These are phyloP conservation scores for Lamprotornis superbus DNA, from an alignment of 2,113 vertebrate genomes.

Conservation along the genomic window DNA sequence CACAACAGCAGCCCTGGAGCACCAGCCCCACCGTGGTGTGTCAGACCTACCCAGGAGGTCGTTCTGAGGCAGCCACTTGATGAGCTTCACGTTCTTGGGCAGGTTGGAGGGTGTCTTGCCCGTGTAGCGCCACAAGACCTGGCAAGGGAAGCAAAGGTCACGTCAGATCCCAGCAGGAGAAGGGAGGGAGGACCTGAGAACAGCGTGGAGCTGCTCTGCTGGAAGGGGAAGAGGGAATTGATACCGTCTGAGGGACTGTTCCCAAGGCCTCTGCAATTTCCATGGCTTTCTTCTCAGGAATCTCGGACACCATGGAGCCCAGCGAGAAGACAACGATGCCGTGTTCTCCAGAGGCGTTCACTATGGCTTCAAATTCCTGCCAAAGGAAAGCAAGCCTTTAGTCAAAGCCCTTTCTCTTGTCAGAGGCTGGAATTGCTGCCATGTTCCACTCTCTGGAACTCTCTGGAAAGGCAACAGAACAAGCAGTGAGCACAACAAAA, in stretches of 20 bases:
- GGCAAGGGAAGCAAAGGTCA: not conserved
- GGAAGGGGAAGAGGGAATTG: not conserved
- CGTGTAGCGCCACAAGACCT: conserved; percentile 92
- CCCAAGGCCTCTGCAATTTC: conserved; percentile 85
- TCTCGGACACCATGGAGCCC: conserved; percentile 84
- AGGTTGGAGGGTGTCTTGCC: conserved; percentile 76
- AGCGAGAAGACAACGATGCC: conserved; percentile 91
- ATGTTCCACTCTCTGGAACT: not conserved
- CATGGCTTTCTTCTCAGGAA: conserved; percentile 79
- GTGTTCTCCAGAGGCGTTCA: conserved; percentile 87
- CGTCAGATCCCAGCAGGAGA: not conserved
- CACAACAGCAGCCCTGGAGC: not conserved
- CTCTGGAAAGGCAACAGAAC: not conserved
- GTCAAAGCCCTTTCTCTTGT: not conserved
- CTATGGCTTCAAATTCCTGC: conserved; percentile 87
- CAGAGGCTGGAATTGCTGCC: not conserved
- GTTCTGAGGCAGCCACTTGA: conserved; percentile 95
- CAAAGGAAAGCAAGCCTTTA: not conserved
- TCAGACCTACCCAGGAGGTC: conserved; percentile 86
- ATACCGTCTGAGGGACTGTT: conserved; percentile 88
- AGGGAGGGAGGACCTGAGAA: not conserved
- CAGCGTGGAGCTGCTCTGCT: not conserved
- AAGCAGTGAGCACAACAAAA: not conserved
- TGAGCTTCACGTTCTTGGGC: conserved; percentile 83
- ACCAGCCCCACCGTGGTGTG: not conserved